phyloP scores from a whole-genome alignment of 1,140 invertebrate species.

The Atopsyche davidsoni region DNA sequence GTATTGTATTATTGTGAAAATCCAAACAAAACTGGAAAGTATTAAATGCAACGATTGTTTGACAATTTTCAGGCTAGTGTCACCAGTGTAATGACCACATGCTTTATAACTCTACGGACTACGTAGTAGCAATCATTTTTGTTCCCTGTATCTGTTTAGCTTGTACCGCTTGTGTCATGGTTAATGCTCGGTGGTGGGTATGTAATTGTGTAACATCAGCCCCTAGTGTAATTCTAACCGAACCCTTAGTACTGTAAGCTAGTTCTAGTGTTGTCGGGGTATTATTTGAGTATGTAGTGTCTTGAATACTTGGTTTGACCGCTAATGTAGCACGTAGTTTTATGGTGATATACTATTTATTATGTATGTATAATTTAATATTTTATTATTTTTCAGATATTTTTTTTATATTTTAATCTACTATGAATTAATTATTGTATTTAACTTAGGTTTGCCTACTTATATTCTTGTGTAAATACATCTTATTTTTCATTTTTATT shows the following conservation, averaged over 20 bases:
- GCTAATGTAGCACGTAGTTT: not conserved
- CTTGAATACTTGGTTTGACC: no score
- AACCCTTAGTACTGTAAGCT: no score
- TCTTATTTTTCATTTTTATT: not conserved
- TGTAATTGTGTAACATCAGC: no score
- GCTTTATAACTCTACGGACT: constrained; percentile 18
- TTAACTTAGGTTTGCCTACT: no score
- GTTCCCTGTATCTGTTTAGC: constrained; percentile 13
- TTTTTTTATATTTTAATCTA: not conserved
- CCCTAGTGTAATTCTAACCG: no score
- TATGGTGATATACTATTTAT: not conserved
- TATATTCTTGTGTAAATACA: no score
- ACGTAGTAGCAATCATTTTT: constrained; percentile 25
- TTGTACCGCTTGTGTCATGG: constrained; percentile 5
- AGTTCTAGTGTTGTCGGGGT: no score
- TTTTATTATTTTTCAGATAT: no score
- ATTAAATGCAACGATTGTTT: not conserved
- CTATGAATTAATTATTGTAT: not conserved
- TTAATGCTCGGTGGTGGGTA: no score
- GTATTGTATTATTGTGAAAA: no score
- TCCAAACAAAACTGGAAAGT: constrained; percentile 6
- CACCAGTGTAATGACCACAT: constrained; percentile 10
- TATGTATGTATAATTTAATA: not conserved
- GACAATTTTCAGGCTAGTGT: not conserved
- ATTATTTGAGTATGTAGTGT: no score